phyloP scores from a whole-genome alignment of 2,888 invertebrate species.

The Mesodorylaimus sp. region DNA sequence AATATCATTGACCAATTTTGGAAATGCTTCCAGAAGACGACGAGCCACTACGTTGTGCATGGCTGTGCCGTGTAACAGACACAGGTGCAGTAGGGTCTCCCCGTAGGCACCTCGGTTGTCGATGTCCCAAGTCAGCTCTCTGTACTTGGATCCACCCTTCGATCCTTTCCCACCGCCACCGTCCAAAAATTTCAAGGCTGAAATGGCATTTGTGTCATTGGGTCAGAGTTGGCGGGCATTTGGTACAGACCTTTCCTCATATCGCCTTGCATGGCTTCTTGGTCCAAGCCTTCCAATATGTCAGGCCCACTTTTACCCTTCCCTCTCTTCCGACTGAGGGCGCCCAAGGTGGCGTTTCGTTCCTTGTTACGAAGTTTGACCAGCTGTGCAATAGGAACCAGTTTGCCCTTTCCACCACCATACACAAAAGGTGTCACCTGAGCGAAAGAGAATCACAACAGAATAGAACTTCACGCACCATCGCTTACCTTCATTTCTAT shows the following conservation, averaged over 20 bases:
- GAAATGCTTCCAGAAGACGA: slow-evolving; percentile 69
- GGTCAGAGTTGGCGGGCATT: neutral
- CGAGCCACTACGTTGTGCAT: slow-evolving; percentile 82
- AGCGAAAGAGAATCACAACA: slow-evolving; percentile 4
- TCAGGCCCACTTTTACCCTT: slow-evolving; percentile 26
- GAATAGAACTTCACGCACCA: neutral
- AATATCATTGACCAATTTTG: slow-evolving; percentile 82
- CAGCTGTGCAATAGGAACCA: slow-evolving; percentile 69
- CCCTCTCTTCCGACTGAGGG: slow-evolving; percentile 25
- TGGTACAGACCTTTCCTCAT: slow-evolving; percentile 18
- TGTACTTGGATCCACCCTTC: slow-evolving; percentile 42
- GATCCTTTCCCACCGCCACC: slow-evolving; percentile 23
- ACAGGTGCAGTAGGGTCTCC: slow-evolving; percentile 79
- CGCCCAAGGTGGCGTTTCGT: slow-evolving; percentile 35
- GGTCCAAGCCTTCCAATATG: slow-evolving; percentile 26
- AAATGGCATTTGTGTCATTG: too few relatives aligned
- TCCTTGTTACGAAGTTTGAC: slow-evolving; percentile 71
- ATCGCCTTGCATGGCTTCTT: slow-evolving; percentile 20
- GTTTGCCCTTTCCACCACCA: slow-evolving; percentile 73
- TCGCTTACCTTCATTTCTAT: slow-evolving; percentile 12
- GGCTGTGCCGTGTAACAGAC: slow-evolving; percentile 71
- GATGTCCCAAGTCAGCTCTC: slow-evolving; percentile 75
- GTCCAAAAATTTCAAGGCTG: slow-evolving; percentile 27
- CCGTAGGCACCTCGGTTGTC: slow-evolving; percentile 78
- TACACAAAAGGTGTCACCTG: slow-evolving; percentile 70